Evolutionary conservation across 2,888 invertebrate species (phyloP).

Genomic region (Synergus japonicus): DNA sequence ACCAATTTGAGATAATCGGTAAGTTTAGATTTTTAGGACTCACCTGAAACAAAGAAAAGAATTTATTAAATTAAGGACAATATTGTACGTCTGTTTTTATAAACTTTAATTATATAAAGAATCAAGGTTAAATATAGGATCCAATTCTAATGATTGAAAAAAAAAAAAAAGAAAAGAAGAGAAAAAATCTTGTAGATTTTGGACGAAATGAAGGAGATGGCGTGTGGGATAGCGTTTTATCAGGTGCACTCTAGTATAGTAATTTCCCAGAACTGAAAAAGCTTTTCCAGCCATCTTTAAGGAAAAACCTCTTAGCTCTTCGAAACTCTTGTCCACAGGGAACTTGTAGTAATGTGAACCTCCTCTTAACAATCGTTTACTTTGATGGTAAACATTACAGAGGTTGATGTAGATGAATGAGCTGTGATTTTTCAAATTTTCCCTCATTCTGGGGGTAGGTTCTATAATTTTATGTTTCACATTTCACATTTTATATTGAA

Average conservation of each 20-base stretch:
- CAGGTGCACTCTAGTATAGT: slow-evolving; percentile 21
- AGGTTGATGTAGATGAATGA: not conserved
- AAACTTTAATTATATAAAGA: not conserved
- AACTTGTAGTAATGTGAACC: not conserved
- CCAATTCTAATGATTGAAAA: not conserved
- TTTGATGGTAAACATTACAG: not conserved
- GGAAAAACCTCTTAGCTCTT: not conserved
- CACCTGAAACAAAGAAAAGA: too few relatives aligned
- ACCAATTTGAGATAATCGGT: not conserved
- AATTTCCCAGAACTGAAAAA: not conserved
- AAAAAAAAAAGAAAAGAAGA: too few relatives aligned
- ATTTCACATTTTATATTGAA: too few relatives aligned
- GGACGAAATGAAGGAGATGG: not conserved
- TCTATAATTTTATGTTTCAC: too few relatives aligned
- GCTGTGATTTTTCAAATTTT: not conserved
- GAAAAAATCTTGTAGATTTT: not conserved
- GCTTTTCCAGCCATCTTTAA: slow-evolving; percentile 3
- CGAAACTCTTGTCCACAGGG: not conserved
- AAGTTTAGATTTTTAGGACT: too few relatives aligned
- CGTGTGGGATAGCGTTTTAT: not conserved
- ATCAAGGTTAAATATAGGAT: not conserved
- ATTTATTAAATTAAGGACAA: too few relatives aligned
- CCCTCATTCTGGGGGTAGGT: too few relatives aligned
- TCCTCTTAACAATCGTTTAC: not conserved
- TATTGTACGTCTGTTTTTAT: too few relatives aligned